Evolutionary conservation across 1,140 invertebrate species (phyloP).

Genomic region (Globodera ellingtonae): DNA sequence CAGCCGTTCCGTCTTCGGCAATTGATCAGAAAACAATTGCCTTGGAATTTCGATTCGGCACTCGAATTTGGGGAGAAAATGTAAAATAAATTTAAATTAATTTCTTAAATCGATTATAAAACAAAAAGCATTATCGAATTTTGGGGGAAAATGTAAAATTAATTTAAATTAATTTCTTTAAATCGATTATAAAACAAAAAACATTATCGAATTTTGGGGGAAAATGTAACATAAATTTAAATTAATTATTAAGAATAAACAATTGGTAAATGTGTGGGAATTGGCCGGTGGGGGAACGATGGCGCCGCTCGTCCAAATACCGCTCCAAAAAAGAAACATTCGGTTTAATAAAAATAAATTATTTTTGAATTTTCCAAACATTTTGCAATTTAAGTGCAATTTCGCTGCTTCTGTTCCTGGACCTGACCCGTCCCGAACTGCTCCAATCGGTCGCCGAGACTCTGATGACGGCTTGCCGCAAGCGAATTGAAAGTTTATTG

Average conservation of each 20-base stretch:
- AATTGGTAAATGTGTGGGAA: conserved; percentile 41
- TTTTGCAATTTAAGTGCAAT: conserved; percentile 15
- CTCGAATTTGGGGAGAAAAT: conserved; percentile 18
- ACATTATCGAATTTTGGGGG: not conserved
- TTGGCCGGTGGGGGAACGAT: conserved; percentile 38
- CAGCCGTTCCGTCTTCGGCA: not conserved
- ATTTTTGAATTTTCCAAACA: conserved; percentile 11
- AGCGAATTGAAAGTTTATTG: conserved; percentile 5
- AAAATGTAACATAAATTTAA: conserved; percentile 15
- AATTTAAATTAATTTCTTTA: no score
- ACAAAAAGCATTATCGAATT: not conserved
- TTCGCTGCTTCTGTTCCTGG: conserved; percentile 34
- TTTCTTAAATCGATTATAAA: no score
- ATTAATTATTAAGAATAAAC: conserved; percentile 1
- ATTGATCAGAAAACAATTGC: conserved; percentile 26
- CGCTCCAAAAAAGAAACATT: conserved; percentile 3
- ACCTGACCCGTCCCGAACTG: conserved; percentile 31
- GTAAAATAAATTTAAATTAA: not conserved
- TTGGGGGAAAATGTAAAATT: conserved; percentile 21
- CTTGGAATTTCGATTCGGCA: conserved; percentile 24
- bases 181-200: no score
- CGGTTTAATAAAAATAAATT: conserved; percentile 9
- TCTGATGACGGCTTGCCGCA: conserved; percentile 19
- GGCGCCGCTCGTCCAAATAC: conserved; percentile 34
- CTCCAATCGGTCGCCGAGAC: conserved; percentile 35